Evolutionary conservation across 2,113 vertebrate genomes (phyloP), one percentile per base, ranked within the genome.

Genomic region (Scolopax mira): DNA sequence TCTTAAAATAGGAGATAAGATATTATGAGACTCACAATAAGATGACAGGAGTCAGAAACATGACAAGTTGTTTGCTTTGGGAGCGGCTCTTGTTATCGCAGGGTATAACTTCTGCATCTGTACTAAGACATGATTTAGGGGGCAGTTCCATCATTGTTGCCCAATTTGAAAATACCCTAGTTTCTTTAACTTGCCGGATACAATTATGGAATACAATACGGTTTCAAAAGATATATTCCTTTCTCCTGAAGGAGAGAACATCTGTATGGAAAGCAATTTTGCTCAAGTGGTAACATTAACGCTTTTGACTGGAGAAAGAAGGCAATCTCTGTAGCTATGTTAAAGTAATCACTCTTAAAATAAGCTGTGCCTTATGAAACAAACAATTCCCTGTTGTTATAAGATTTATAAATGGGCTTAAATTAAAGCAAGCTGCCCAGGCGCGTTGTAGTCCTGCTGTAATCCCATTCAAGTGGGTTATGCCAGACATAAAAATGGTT

Each of bases 401-500:
- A 58, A 72, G 42, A 28, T 60, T 83, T 78, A 28, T 58, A 31
- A 27, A 37, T 22, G 54, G 70, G 3, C 13, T 95, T 79, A 46
- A 71, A 75, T 71, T 71, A 58, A 66, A 79, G 27, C 51, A 30
- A 55, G 10, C 35, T 55, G 51, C 39, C 25, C 37, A 31, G 70
- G 46, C 52, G 72, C 4, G 1, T 74, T 81, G 35, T 55, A 65
- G 78, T 42, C 22, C 9, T 48, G 30, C 18, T 19, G 17, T 89
- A 57, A 92, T 92, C 55, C 75, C 13, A 39, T 78, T 78, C 58
- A 72, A 95, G 39, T 93, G 85, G 37, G 8, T 90, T 80, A 35
- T 72, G 61, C 69, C 89, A 89, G 55, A 89, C 61, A 10, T 96
- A 93, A 97, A 98, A 95, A 95, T 90, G 94, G 84, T 58, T 94